Conservation (phyloP, 2,113 vertebrate species). For the human region GRCh38 chr7:88769501-88770000, state of each 20-base stretch:
- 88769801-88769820: neutral
- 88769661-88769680: neutral
- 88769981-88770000: neutral
- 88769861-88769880: neutral
- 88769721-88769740: neutral
- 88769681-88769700: neutral
- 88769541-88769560: constrained; percentile 21
- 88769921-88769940: neutral
- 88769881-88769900: neutral
- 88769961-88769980: neutral
- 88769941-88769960: neutral
- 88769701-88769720: neutral
- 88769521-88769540: neutral
- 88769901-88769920: neutral
- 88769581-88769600: constrained; percentile 1
- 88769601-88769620: neutral
- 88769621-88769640: neutral
- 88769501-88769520: neutral
- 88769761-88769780: neutral
- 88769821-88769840: neutral
- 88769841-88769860: neutral
- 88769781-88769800: neutral
- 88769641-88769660: neutral
- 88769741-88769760: neutral
- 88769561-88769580: constrained; percentile 47